Evolutionary conservation across 1,140 invertebrate genomes (phyloP).

Genomic region (Drosophila arizonae): DNA sequence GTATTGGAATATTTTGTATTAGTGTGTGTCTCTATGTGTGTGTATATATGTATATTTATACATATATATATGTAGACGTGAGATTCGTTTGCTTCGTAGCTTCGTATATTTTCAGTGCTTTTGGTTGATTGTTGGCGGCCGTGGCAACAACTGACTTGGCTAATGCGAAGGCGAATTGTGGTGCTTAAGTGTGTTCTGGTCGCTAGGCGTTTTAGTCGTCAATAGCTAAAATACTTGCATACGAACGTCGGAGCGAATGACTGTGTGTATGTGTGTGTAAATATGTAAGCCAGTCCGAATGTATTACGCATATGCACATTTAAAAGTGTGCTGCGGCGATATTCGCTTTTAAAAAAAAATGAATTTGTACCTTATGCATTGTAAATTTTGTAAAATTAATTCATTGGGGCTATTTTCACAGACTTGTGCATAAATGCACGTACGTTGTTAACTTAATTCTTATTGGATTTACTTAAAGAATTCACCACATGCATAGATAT

Average conservation of each 20-base stretch:
- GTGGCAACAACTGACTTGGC: constrained; percentile 61
- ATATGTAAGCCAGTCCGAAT: constrained; percentile 22
- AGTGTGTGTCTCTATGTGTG: constrained; percentile 35
- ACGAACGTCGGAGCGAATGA: constrained; percentile 3
- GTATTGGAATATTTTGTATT: constrained; percentile 44
- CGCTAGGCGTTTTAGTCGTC: constrained; percentile 50
- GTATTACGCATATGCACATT: constrained; percentile 44
- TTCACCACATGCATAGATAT: constrained; percentile 33
- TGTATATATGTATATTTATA: not conserved
- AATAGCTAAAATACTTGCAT: constrained; percentile 37
- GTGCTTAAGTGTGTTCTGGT: constrained; percentile 50
- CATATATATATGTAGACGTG: constrained; percentile 50
- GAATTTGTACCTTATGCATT: constrained; percentile 5
- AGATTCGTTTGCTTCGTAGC: constrained; percentile 65
- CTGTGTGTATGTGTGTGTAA: constrained; percentile 7
- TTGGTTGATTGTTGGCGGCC: constrained; percentile 75
- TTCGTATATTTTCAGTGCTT: constrained; percentile 67
- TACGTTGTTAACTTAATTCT: constrained; percentile 23
- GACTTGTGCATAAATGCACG: not conserved
- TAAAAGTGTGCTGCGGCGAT: constrained; percentile 1
- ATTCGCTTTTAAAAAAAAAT: not conserved
- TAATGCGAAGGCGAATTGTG: constrained; percentile 51
- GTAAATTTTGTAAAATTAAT: constrained; percentile 8
- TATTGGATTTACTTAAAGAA: constrained; percentile 40
- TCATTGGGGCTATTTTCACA: not conserved